These are phyloP conservation scores for Mustelus asterias DNA, from an alignment of 2,113 vertebrate genomes.

Conservation along the genomic window DNA sequence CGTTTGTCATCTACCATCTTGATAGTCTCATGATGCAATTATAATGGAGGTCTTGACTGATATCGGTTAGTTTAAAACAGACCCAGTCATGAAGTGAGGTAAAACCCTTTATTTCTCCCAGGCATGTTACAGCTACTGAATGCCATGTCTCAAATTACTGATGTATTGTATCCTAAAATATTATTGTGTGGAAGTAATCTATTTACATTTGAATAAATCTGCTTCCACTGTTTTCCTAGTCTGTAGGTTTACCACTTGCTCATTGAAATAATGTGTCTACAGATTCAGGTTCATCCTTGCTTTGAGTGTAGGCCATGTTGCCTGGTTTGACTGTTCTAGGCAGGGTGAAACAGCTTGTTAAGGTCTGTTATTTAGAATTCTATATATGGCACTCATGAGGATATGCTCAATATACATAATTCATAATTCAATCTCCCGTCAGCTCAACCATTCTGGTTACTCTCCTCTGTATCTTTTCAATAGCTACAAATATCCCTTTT, in stretches of 20 bases:
- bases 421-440: neutral
- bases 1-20: neutral
- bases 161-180: neutral
- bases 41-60: neutral
- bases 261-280: neutral
- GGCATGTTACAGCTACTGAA: neutral
- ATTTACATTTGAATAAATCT: neutral
- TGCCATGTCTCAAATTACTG: neutral
- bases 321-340: neutral
- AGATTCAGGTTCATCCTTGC: neutral
- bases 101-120: neutral
- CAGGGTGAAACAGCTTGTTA: neutral
- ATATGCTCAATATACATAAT: neutral
- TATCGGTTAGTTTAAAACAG: neutral
- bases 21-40: neutral
- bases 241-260: neutral
- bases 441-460: neutral
- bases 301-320: neutral
- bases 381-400: neutral
- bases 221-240: neutral
- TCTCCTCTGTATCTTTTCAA: neutral
- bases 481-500: neutral
- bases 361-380: neutral
- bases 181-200: too few species aligned
- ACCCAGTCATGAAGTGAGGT: neutral